phyloP scores from a whole-genome alignment of 2,888 invertebrate species.

The Mesoligia furuncula region DNA sequence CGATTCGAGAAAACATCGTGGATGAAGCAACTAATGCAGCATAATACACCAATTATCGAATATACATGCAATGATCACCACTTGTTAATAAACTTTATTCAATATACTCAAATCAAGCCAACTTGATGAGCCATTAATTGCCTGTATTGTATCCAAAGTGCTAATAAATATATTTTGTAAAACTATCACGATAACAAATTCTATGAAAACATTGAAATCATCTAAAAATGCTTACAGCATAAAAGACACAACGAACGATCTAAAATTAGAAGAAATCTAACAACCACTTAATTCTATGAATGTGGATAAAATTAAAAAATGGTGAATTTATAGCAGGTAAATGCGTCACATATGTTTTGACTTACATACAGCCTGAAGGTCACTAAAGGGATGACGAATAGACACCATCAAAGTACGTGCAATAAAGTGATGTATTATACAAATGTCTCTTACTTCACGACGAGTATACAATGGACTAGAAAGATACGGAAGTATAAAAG shows the following conservation, averaged over 20 bases:
- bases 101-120: constrained; percentile 12
- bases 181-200: constrained; percentile 31
- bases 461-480: constrained; percentile 72
- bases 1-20: not conserved
- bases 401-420: constrained; percentile 31
- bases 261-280: constrained; percentile 64
- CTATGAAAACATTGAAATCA: constrained; percentile 42
- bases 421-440: constrained; percentile 42
- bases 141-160: constrained; percentile 26
- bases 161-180: constrained; percentile 25
- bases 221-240: constrained; percentile 54
- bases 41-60: constrained; percentile 13
- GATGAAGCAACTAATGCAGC: constrained; percentile 1
- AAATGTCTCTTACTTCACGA: constrained; percentile 51
- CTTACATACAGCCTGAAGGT: constrained; percentile 43
- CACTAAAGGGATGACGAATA: constrained; percentile 41
- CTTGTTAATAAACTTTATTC: constrained; percentile 11
- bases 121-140: constrained; percentile 33
- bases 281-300: constrained; percentile 57
- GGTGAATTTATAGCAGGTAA: constrained; percentile 28
- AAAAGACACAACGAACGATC: constrained; percentile 45
- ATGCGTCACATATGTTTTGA: constrained; percentile 50
- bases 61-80: not conserved
- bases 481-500: constrained; percentile 86
- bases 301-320: constrained; percentile 46